Evolutionary conservation across 2,113 vertebrate species (phyloP), one percentile per base, ranked within the genome.

Genomic region (Ranitomeya variabilis): DNA sequence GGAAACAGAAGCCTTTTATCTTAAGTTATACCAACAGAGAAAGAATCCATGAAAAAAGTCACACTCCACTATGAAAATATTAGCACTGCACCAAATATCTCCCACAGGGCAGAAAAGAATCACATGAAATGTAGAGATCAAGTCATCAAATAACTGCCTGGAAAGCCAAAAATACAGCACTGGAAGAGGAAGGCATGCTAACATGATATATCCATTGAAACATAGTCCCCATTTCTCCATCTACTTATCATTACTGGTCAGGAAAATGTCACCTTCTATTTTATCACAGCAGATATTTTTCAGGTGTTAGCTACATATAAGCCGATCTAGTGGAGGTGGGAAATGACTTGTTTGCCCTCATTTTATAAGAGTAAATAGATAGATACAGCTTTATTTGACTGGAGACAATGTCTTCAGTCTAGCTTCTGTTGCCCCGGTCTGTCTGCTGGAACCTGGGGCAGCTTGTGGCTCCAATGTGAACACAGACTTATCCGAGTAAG

Each of bases 1-100:
- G 74, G 60, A 79, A 78, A n/a, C 60, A 85, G 83, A 57, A 54
- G 66, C 67, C 13, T 84, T 85, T 85, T 73, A 62, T 76, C 23
- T 78, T 31, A 37, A 57, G 51, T 26, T 15, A 21, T 60, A 76
- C 3, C 77, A 31, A 23, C 23, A 21, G 9, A 66, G 15, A 7
- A 64, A n/a, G 23, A 76, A 21, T 45, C 18, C 14, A 16, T 60
- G 31, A 19, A 71, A 62, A 60, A 45, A 4, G 19, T 18, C 26
- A 9, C 8, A 26, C 14, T 21, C 16, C 13, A 21, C 45, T 19
- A 6, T 8, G 13, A 51, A 66, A 64, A 31, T 18, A 80, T 62
- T 64, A 31, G 5, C 19, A 66, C 7, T 21, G 26, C 18, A 5
- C 23, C 51, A 7, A 82, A 14, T 64, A 37, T 37, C 15, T 37